Percentiles rank a stretch among this genome's conserved stretches.
Evolutionary conservation across 2,113 vertebrate species (phyloP).

Genomic region (Alexandromys fortis): DNA sequence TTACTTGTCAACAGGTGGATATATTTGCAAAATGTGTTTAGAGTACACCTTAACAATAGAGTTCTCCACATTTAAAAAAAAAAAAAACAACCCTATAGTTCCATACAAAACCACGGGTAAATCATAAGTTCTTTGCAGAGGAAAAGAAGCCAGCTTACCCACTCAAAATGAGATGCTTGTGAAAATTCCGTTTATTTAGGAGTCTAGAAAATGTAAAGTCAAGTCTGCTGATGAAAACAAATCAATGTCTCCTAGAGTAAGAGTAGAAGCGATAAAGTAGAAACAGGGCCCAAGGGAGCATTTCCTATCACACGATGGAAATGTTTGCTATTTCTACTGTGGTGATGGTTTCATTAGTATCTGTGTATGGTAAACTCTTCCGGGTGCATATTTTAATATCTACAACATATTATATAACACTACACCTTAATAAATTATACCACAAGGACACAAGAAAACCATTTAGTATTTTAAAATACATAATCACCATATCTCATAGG

Average conservation of each 20-base stretch:
- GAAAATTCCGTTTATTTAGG: neutral
- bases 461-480: neutral
- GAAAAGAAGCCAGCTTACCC: neutral
- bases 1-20: neutral
- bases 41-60: neutral
- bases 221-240: neutral
- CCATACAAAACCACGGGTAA: neutral
- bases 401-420: neutral
- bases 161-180: neutral
- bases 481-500: neutral
- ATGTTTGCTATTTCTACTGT: neutral
- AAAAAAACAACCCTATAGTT: neutral
- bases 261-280: neutral
- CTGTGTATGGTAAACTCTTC: neutral
- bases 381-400: neutral
- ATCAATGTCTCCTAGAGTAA: neutral
- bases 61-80: neutral
- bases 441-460: neutral
- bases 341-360: neutral
- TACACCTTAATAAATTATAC: neutral
- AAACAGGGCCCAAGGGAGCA: neutral
- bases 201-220: constrained; percentile 12
- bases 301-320: neutral
- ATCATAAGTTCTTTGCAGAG: neutral
- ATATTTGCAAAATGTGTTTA: neutral